Percentiles rank a stretch among this genome's conserved stretches.
These are phyloP conservation scores for Amphiduros pacificus DNA, from an alignment of 2,888 invertebrate species.

Conservation along the genomic window DNA sequence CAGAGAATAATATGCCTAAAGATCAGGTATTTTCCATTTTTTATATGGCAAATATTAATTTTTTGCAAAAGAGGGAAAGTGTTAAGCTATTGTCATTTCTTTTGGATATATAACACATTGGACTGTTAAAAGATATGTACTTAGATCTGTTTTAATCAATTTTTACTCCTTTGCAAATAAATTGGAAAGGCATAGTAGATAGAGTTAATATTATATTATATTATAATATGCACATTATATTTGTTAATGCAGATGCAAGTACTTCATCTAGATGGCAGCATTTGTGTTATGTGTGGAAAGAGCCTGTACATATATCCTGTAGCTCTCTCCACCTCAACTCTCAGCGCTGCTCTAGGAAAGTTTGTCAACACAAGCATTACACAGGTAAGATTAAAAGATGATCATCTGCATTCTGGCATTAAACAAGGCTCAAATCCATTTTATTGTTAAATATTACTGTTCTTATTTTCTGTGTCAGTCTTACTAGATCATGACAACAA, in stretches of 20 bases:
- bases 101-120: too few species aligned
- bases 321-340: constrained; percentile 31
- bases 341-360: constrained; percentile 32
- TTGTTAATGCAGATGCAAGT: constrained; percentile 29
- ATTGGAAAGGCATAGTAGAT: too few species aligned
- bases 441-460: too few species aligned
- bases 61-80: background rate
- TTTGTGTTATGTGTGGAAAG: constrained; percentile 31
- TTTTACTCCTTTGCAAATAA: constrained; percentile 16
- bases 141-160: background rate
- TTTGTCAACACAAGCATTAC: background rate
- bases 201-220: too few species aligned
- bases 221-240: too few species aligned
- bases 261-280: constrained; percentile 25
- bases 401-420: too few species aligned
- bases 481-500: too few species aligned
- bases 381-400: too few species aligned
- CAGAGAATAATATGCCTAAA: constrained; percentile 12
- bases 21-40: background rate
- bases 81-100: too few species aligned
- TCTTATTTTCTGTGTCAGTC: too few species aligned
- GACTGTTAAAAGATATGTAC: too few species aligned
- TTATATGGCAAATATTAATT: background rate
- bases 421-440: too few species aligned
- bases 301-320: constrained; percentile 33